Evolutionary conservation across 1,140 invertebrate species (phyloP).

Genomic region (Scaptodrosophila lebanonensis): DNA sequence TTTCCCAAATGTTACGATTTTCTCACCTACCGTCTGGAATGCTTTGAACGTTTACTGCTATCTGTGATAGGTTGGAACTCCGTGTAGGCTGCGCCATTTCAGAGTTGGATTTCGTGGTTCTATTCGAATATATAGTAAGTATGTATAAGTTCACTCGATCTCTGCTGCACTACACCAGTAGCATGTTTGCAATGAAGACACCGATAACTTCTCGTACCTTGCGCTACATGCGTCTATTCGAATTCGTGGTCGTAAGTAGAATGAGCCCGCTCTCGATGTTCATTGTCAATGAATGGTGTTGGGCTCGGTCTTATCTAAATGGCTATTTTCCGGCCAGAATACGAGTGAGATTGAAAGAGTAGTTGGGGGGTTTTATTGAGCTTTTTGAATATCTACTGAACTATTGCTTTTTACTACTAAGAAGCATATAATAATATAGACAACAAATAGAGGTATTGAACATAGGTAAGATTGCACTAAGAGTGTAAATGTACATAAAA

Average conservation of each 20-base stretch:
- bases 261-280: conserved; percentile 19
- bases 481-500: no score
- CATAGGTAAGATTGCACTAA: no score
- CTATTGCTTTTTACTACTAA: no score
- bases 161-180: no score
- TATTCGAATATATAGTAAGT: conserved; percentile 12
- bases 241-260: conserved; percentile 29
- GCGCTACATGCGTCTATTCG: conserved; percentile 44
- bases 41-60: conserved; percentile 66
- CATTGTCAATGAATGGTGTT: background rate
- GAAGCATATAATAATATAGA: no score
- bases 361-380: no score
- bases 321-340: background rate
- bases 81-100: conserved; percentile 55
- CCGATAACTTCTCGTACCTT: no score
- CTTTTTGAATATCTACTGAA: no score
- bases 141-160: conserved; percentile 21
- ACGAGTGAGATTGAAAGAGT: no score
- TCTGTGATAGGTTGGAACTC: conserved; percentile 64
- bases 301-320: conserved; percentile 34
- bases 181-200: no score
- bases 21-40: conserved; percentile 62
- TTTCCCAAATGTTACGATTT: background rate
- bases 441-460: no score
- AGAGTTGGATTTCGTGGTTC: conserved; percentile 29